Base-by-base conservation (phyloP, 2,797 vertebrate genomes). In the Tachyglossus aculeatus region DNA sequence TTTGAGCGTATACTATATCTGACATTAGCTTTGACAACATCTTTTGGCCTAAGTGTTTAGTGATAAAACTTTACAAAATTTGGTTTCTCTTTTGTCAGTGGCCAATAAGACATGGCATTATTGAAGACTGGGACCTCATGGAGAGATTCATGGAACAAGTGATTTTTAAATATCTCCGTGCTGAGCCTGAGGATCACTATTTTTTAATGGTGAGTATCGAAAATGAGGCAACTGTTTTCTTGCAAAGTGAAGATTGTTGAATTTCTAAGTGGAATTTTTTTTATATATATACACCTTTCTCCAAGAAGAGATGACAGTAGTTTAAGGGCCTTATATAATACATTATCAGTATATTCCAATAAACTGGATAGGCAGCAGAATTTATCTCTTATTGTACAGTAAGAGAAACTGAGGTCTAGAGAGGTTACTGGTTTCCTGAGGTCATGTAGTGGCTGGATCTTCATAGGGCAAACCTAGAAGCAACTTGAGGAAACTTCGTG, bases 111-210 rank as follows among this genome's bases (percentile, higher is more conserved):
- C 93, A 94, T 63, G 93, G 93, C 3, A 90, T 94, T 66, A 89
- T 94, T 56, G 93, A 94, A 66, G 93, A 94, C 76, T 94, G 93
- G 93, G 93, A 94, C 67, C 91, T 94, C 36, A 94, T 94, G 93
- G 93, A 94, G 64, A 91, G 90, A 65, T 94, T 94, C 82, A 94
- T 94, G 92, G 93, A 94, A 40, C 93, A 94, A 34, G 90, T 93
- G 33, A 93, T 94, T 72, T 94, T 94, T 82, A 94, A 94, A 27
- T 94, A 94, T 45, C 90, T 94, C 53, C 89, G 92, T 57, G 93
- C 93, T 24, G 92, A 94, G 55, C 93, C 93, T 5, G 93, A 94
- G 72, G 93, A 94, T 83, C 93, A 94, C 63, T 92, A 93, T 66
- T 94, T 94, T 84, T 88, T 94, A 84, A 93, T 94, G 93, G 93